phyloP scores from a whole-genome alignment of 2,113 vertebrate genomes.

The Psittacus erithacus region DNA sequence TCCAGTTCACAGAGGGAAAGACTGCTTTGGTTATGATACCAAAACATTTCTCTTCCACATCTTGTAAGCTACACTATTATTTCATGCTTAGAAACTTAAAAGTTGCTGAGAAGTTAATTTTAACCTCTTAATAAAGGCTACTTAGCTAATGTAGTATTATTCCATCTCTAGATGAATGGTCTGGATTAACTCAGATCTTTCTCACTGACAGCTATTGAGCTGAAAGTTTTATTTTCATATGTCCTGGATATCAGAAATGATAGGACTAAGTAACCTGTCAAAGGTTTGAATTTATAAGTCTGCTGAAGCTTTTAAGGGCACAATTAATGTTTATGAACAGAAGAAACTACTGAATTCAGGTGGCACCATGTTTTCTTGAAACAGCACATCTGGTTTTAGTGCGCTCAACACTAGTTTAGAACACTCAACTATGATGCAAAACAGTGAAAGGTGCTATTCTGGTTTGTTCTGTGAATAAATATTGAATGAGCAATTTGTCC shows the following conservation, averaged over 20 bases:
- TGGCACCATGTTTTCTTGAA: neutral
- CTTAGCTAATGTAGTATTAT: neutral
- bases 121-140: neutral
- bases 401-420: neutral
- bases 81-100: neutral
- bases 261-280: neutral
- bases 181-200: neutral
- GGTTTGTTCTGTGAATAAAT: neutral
- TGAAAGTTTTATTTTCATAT: neutral
- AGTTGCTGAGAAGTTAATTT: neutral
- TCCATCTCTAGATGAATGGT: neutral
- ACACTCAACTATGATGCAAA: neutral
- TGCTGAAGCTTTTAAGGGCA: neutral
- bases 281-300: neutral
- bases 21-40: neutral
- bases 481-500: neutral
- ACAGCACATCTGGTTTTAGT: neutral
- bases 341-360: neutral
- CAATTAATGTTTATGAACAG: neutral
- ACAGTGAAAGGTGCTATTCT: neutral
- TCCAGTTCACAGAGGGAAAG: neutral
- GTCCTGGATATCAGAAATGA: neutral
- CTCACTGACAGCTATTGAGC: neutral
- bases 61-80: neutral
- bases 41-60: neutral